phyloP scores from a whole-genome alignment of 2,888 invertebrate species.

The Pollenia amentaria region DNA sequence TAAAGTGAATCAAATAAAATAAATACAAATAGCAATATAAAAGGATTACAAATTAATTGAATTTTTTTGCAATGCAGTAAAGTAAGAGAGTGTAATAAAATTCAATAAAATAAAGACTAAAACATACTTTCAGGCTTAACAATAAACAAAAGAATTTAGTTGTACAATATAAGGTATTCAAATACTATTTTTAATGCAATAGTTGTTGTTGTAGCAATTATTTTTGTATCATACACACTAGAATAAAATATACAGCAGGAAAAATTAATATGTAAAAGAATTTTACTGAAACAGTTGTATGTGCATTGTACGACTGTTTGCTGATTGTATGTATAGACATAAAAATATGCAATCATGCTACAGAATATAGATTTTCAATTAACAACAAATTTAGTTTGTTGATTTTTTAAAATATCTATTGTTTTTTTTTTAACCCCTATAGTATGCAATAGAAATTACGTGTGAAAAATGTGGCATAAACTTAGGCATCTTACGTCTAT shows the following conservation, averaged over 20 bases:
- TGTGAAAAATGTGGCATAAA: too few relatives aligned
- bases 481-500: too few relatives aligned
- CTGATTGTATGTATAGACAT: background rate
- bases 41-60: slow-evolving; percentile 72
- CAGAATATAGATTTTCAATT: slow-evolving; percentile 21
- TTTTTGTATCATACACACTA: slow-evolving; percentile 7
- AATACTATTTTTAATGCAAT: slow-evolving; percentile 7
- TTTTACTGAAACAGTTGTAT: background rate
- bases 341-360: slow-evolving; percentile 18
- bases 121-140: slow-evolving; percentile 59
- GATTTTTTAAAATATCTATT: background rate
- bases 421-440: background rate
- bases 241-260: background rate
- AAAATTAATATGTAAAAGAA: background rate
- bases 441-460: too few relatives aligned
- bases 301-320: background rate
- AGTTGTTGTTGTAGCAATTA: slow-evolving; percentile 11
- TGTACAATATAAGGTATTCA: slow-evolving; percentile 19
- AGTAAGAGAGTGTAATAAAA: background rate
- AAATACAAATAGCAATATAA: slow-evolving; percentile 69
- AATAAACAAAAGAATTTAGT: slow-evolving; percentile 46
- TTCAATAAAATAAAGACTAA: slow-evolving; percentile 13
- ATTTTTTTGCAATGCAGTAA: slow-evolving; percentile 33
- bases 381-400: slow-evolving; percentile 16
- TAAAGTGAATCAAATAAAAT: slow-evolving; percentile 67